Evolutionary conservation across 2,113 vertebrate species (phyloP), one percentile per base, ranked within the genome.

Genomic region (Steatornis caripensis): DNA sequence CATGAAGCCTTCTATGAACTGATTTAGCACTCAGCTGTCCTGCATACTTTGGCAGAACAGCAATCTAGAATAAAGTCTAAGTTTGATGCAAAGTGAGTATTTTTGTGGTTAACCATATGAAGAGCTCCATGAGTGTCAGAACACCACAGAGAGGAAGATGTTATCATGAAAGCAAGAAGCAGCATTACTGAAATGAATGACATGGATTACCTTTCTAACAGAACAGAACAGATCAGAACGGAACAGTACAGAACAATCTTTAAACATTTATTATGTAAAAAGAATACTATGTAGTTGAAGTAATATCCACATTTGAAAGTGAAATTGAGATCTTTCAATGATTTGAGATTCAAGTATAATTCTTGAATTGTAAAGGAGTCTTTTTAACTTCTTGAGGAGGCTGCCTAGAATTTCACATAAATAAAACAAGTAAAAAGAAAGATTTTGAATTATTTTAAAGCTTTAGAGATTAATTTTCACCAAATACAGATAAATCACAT

Each of bases 271-370:
- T 82, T 86, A 68, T 57, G 27, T 74, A 87, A 89, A 87, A 70
- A 76, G 5, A 79, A 66, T 39, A 48, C 17, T 49, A 58, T 71
- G 21, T 46, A 75, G 10, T 64, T 90, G 36, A 96, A 87, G 64
- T 88, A 80, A 54, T 83, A 91, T 22, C 41, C 37, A 84, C 34
- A 84, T 82, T 90, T 89, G 41, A 61, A 92, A 54, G 19, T 84
- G 68, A 85, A 95, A 89, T 54, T 75, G 66, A 74, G 84, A 32
- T 85, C 29, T 45, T 62, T 92, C 58, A 84, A 26, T 41, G 6
- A 81, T 90, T 89, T 95, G 27, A 77, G 62, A 84, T 91, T 86
- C 27, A 61, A 53, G 8, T 69, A 80, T 71, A 96, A 94, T 92
- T 46, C 34, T 89, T 92, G 65, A 21, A 68, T 39, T 94, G 62